A percentile compares a stretch with the other conserved stretches of the same genome.
These are phyloP conservation scores for Eudyptes chrysolophus DNA, from an alignment of 2,113 vertebrate genomes.

Conservation along the genomic window DNA sequence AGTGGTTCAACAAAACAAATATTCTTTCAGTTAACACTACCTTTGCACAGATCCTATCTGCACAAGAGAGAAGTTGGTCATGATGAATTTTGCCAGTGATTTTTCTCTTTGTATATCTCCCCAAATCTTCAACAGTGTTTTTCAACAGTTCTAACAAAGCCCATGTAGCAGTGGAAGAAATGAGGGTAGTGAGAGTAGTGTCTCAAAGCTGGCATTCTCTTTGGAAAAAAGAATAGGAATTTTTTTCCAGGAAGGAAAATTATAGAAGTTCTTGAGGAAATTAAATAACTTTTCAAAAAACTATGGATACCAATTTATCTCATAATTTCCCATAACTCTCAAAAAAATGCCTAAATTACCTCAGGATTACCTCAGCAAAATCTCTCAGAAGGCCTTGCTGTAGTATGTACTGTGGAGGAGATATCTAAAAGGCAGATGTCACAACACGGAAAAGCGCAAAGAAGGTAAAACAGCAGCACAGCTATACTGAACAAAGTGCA, in stretches of 20 bases:
- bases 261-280: background rate
- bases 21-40: background rate
- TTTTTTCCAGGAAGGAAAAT: background rate
- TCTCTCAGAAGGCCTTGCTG: background rate
- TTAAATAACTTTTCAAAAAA: background rate
- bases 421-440: background rate
- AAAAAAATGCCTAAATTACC: background rate
- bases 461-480: background rate
- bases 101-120: background rate
- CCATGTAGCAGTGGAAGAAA: background rate
- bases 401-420: background rate
- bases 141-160: background rate
- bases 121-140: background rate
- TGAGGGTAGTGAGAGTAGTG: background rate
- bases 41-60: background rate
- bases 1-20: background rate
- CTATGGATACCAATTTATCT: background rate
- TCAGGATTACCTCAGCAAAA: background rate
- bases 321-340: background rate
- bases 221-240: background rate
- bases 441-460: background rate
- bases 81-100: background rate
- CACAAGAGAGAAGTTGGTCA: background rate
- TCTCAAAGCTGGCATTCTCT: background rate
- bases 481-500: background rate